Conservation (phyloP, 2,113 vertebrate species). For the mouse (Mus musculus) region DNA sequence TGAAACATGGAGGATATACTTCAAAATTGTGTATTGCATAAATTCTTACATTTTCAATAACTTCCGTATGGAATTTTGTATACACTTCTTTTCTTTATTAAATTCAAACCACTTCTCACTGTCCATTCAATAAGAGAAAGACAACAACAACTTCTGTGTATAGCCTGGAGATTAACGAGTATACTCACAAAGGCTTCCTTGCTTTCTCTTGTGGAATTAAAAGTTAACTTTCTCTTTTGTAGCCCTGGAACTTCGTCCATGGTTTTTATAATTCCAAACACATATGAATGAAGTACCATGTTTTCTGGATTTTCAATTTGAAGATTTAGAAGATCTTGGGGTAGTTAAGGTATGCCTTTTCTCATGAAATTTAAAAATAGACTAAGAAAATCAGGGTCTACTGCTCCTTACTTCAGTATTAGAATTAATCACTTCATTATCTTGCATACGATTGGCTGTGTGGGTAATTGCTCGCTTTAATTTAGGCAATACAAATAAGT, state of each 20-base stretch:
- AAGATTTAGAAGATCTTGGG: neutral
- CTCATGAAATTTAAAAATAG: neutral
- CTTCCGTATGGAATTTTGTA: neutral
- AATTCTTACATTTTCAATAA: neutral
- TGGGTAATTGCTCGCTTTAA: neutral
- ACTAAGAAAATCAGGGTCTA: neutral
- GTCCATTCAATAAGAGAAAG: neutral
- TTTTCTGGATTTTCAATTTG: constrained; percentile 4
- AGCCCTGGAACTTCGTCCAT: neutral
- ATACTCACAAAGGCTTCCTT: neutral
- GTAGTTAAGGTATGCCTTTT: neutral
- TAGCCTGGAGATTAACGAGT: neutral
- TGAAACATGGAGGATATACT: neutral
- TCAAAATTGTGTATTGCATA: neutral
- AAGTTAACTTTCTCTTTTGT: neutral
- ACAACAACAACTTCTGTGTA: neutral
- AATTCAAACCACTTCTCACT: neutral
- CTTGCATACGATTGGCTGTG: neutral
- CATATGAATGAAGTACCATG: neutral
- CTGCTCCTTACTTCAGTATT: accelerated
- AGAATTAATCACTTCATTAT: neutral
- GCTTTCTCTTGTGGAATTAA: neutral
- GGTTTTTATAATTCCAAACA: neutral
- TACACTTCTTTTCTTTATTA: neutral
- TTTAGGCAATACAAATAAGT: neutral